Evolutionary conservation across 2,113 vertebrate genomes (phyloP).

Genomic region (Stictonetta naevosa): DNA sequence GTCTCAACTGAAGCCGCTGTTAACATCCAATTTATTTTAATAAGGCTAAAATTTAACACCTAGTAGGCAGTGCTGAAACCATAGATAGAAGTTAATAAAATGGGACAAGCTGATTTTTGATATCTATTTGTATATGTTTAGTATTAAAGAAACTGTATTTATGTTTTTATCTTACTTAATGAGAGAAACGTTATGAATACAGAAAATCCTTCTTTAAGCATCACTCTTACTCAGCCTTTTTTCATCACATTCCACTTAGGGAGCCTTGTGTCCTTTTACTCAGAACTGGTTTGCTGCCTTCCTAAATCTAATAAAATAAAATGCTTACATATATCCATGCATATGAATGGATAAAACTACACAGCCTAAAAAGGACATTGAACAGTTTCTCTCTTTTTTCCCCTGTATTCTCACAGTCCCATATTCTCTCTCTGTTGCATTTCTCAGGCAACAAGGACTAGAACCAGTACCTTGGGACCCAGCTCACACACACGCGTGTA

Average conservation of each 20-base stretch:
- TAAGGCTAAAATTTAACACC: neutral
- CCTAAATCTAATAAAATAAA: neutral
- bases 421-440: neutral
- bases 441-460: neutral
- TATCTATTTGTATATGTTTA: neutral
- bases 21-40: conserved; percentile 50
- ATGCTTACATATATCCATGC: rapidly evolving
- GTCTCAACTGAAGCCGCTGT: neutral
- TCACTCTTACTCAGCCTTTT: neutral
- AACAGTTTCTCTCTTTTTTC: neutral
- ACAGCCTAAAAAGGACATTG: neutral
- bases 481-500: neutral
- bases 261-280: neutral
- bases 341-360: rapidly evolving
- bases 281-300: neutral
- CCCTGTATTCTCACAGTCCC: neutral
- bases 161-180: neutral
- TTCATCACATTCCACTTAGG: neutral
- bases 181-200: neutral
- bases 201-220: neutral
- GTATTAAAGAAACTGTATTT: neutral
- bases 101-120: neutral
- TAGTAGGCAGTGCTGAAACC: neutral
- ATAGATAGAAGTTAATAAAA: neutral
- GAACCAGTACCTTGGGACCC: neutral